Conservation (phyloP, 92 coral and sea anemone species). For the Heliopora coerulea region DNA sequence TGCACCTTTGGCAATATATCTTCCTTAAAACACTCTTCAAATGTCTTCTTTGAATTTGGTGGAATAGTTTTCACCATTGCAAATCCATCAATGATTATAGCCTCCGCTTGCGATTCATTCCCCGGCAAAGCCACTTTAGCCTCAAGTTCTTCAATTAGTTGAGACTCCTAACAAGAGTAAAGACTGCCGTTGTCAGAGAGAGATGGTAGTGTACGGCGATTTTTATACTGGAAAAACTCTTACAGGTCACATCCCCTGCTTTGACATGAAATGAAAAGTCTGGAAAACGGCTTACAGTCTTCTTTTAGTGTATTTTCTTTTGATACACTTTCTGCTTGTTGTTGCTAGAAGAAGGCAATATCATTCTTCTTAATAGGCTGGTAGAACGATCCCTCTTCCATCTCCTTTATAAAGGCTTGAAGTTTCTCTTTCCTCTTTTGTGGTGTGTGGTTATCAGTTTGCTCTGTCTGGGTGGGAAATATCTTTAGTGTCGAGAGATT, state of each 20-base stretch:
- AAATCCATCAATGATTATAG: slow-evolving; percentile 44
- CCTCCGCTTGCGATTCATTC: slow-evolving; percentile 44
- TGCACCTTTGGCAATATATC: slow-evolving; percentile 47
- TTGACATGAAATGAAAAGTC: slow-evolving; percentile 54
- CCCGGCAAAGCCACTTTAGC: slow-evolving; percentile 43
- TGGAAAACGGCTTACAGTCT: slow-evolving; percentile 47
- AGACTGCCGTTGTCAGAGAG: slow-evolving; percentile 47
- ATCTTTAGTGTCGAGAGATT: slow-evolving; percentile 47
- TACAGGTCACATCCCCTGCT: slow-evolving; percentile 52
- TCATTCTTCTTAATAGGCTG: slow-evolving; percentile 52
- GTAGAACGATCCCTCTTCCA: slow-evolving; percentile 37
- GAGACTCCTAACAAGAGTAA: slow-evolving; percentile 54
- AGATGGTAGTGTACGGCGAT: slow-evolving; percentile 40
- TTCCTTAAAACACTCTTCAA: slow-evolving; percentile 50
- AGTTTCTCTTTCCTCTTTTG: slow-evolving; percentile 36
- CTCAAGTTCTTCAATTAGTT: slow-evolving; percentile 40
- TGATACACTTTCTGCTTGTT: too few species aligned
- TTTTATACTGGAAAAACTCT: slow-evolving; percentile 50
- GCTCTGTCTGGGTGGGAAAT: slow-evolving; percentile 51
- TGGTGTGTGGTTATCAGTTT: slow-evolving; percentile 50
- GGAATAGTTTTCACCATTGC: slow-evolving; percentile 41
- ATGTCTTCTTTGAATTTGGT: slow-evolving; percentile 38
- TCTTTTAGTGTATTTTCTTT: slow-evolving; percentile 48
- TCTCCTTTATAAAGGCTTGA: slow-evolving; percentile 23
- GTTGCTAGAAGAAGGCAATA: slow-evolving; percentile 47